Evolutionary conservation across 2,888 invertebrate species (phyloP).

Genomic region (Xestoiulus laeticollis): DNA sequence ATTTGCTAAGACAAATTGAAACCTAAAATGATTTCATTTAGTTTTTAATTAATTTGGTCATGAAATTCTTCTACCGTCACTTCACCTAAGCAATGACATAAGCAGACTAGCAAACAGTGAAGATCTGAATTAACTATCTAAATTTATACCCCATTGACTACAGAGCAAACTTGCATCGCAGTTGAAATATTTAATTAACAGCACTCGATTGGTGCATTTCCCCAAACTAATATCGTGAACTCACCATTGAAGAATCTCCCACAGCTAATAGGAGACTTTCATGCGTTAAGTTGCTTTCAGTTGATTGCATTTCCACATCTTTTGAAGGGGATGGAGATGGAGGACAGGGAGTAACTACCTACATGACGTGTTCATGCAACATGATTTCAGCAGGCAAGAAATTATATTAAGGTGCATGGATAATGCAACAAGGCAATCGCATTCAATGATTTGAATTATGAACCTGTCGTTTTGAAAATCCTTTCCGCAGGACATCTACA

Average conservation of each 20-base stretch:
- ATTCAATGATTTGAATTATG: neutral
- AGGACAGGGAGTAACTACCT: conserved; percentile 64
- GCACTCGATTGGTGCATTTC: neutral
- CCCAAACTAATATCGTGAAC: neutral
- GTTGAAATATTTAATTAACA: neutral
- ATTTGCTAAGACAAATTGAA: neutral
- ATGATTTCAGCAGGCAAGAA: neutral
- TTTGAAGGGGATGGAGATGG: conserved; percentile 67
- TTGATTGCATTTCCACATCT: conserved; percentile 49
- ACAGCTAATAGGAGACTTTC: conserved; percentile 15
- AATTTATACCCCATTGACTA: too few species aligned
- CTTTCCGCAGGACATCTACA: conserved; percentile 74
- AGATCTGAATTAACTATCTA: too few species aligned
- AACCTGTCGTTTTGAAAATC: conserved; percentile 66
- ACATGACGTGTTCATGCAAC: conserved; percentile 28
- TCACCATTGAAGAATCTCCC: conserved; percentile 34
- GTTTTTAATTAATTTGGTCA: neutral
- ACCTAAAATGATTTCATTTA: neutral
- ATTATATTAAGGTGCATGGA: conserved; percentile 29
- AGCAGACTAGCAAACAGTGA: neutral
- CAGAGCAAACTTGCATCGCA: too few species aligned
- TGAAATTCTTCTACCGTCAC: neutral
- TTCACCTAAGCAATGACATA: neutral
- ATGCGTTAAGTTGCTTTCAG: conserved; percentile 4
- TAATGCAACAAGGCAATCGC: conserved; percentile 20